phyloP scores from a whole-genome alignment of 2,888 invertebrate species.

The Rhagonycha lutea region DNA sequence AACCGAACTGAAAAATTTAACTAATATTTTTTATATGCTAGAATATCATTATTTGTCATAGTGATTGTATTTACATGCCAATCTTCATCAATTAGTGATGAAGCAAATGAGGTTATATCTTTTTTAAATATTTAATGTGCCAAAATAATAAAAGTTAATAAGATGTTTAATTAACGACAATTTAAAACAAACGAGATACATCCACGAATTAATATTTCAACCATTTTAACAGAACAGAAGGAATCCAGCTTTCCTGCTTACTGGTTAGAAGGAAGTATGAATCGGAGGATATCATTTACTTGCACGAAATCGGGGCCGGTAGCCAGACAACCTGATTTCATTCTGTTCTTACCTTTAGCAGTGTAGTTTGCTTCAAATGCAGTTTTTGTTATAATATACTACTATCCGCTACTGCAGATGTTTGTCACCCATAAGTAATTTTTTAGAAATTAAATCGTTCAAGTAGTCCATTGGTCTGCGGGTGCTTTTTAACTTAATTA shows the following conservation, averaged over 20 bases:
- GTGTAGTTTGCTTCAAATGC: background rate
- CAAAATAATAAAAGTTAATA: background rate
- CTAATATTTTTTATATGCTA: conserved; percentile 24
- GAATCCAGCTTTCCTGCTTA: too few species aligned
- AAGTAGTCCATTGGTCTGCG: background rate
- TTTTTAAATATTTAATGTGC: background rate
- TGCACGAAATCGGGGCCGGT: too few species aligned
- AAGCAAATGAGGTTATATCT: background rate
- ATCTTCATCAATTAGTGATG: background rate
- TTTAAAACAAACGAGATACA: background rate
- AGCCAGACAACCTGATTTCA: too few species aligned
- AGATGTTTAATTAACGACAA: background rate
- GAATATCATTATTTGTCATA: conserved; percentile 5
- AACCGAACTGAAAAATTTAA: conserved; percentile 21
- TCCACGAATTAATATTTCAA: background rate
- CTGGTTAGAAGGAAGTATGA: too few species aligned
- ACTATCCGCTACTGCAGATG: background rate
- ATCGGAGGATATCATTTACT: too few species aligned
- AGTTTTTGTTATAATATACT: background rate
- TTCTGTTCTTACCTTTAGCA: background rate
- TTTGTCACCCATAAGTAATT: background rate
- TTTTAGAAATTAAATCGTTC: background rate
- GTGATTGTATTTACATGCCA: background rate
- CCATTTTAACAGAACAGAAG: background rate
- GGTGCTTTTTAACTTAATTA: background rate